A percentile compares a stretch with the other conserved stretches of the same genome.
Evolutionary conservation across 2,113 vertebrate genomes (phyloP).

Genomic region (Microcebus jonahi): DNA sequence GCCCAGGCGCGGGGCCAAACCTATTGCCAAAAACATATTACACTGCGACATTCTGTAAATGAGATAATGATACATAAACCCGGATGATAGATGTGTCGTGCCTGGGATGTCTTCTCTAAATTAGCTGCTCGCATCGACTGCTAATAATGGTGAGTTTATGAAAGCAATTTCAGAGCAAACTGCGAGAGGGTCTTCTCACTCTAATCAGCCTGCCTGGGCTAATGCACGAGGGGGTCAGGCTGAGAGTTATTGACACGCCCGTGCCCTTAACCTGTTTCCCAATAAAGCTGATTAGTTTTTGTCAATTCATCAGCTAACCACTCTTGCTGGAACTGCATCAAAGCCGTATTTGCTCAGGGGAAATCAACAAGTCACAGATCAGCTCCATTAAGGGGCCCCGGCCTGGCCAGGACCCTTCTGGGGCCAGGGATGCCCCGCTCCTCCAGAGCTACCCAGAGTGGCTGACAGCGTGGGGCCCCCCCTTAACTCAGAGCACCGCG

Average conservation of each 20-base stretch:
- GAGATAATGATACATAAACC: conserved; percentile 90
- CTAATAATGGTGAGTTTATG: conserved; percentile 91
- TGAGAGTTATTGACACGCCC: conserved; percentile 95
- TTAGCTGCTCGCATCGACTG: conserved; percentile 84
- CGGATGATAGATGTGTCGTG: conserved; percentile 87
- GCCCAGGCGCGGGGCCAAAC: conserved; percentile 73
- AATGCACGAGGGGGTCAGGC: conserved; percentile 96
- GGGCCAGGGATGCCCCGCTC: background rate
- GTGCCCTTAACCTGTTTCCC: conserved; percentile 98
- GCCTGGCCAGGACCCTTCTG: conserved; percentile 72
- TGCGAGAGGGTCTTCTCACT: conserved; percentile 86
- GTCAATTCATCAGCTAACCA: conserved; percentile 96
- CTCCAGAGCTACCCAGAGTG: background rate
- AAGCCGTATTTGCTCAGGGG: conserved; percentile 95
- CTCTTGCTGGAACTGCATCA: conserved; percentile 88
- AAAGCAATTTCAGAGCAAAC: conserved; percentile 88
- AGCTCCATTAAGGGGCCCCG: conserved; percentile 84
- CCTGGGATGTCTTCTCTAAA: conserved; percentile 86
- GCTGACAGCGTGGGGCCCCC: background rate
- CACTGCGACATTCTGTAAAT: conserved; percentile 88
- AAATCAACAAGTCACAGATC: conserved; percentile 97
- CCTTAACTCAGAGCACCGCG: background rate
- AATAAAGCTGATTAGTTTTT: conserved; percentile 99
- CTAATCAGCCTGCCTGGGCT: conserved; percentile 94
- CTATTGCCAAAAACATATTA: conserved; percentile 86